These are phyloP conservation scores for Nothobranchius kuhntae DNA, from an alignment of 2,113 vertebrate species.

Conservation along the genomic window DNA sequence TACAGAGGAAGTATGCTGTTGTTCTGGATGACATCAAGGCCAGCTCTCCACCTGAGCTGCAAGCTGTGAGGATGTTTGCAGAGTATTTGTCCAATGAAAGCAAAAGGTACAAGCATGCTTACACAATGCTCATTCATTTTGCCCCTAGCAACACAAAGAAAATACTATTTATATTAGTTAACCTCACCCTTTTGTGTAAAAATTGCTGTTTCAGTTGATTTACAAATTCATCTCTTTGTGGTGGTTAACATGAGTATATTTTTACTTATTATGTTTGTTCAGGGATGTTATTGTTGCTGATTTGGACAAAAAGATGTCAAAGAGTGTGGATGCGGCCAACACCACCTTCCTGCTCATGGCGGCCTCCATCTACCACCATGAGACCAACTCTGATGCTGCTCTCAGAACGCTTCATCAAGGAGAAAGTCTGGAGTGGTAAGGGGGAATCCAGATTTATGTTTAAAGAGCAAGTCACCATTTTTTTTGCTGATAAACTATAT, in stretches of 20 bases:
- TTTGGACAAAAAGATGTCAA: conserved; percentile 91
- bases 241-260: not conserved
- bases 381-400: conserved; percentile 86
- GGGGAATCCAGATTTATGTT: not conserved
- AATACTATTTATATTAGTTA: not conserved
- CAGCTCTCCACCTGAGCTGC: conserved; percentile 84
- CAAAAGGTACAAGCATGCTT: conserved; percentile 77
- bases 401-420: conserved; percentile 90
- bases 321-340: conserved; percentile 87
- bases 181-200: not conserved
- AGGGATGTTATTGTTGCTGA: conserved; percentile 87
- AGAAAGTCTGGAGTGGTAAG: conserved; percentile 93
- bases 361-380: conserved; percentile 88
- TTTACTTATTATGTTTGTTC: not conserved
- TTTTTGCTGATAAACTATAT: no score
- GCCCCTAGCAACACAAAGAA: no score
- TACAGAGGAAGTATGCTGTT: conserved; percentile 89
- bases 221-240: not conserved
- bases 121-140: no score
- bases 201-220: not conserved
- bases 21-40: conserved; percentile 91
- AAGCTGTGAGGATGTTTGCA: conserved; percentile 91
- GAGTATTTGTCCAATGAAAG: conserved; percentile 87
- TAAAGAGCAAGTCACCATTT: no score
- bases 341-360: conserved; percentile 93